phyloP scores from a whole-genome alignment of 2,797 vertebrate species.

The Pelobates cultripes region DNA sequence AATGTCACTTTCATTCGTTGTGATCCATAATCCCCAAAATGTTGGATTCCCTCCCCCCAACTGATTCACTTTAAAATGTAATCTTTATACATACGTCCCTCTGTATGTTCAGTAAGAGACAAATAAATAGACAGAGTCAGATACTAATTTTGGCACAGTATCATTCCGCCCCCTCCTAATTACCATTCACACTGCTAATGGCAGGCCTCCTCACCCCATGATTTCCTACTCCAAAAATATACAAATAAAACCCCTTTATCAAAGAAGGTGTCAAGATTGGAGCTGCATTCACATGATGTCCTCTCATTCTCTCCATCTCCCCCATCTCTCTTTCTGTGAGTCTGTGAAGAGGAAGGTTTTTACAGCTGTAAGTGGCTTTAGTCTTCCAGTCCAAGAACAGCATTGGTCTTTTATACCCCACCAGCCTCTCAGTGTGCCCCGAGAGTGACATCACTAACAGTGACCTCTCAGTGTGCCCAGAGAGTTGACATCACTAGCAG shows the following conservation, averaged over 20 bases:
- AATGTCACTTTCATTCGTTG: constrained; percentile 27
- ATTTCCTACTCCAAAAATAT: constrained; percentile 39
- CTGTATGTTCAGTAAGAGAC: constrained; percentile 40
- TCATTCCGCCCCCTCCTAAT: constrained; percentile 35
- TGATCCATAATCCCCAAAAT: constrained; percentile 24
- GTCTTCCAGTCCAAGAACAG: no score
- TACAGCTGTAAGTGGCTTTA: no score
- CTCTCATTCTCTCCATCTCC: background rate
- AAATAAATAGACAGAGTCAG: constrained; percentile 57
- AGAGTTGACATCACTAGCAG: no score
- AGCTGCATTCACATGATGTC: background rate
- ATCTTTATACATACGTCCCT: constrained; percentile 34
- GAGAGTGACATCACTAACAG: no score
- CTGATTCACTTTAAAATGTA: constrained; percentile 9
- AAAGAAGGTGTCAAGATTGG: background rate
- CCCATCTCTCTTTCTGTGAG: background rate
- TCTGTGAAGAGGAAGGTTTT: background rate
- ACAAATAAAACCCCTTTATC: constrained; percentile 12
- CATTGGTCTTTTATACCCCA: no score
- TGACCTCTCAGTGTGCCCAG: no score
- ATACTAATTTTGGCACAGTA: constrained; percentile 53
- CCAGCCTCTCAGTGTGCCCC: background rate
- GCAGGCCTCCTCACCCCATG: constrained; percentile 23
- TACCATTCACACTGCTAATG: constrained; percentile 27
- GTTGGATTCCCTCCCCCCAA: constrained; percentile 11